Conservation (phyloP, 2,888 invertebrate species). For the Sycophila texana region DNA sequence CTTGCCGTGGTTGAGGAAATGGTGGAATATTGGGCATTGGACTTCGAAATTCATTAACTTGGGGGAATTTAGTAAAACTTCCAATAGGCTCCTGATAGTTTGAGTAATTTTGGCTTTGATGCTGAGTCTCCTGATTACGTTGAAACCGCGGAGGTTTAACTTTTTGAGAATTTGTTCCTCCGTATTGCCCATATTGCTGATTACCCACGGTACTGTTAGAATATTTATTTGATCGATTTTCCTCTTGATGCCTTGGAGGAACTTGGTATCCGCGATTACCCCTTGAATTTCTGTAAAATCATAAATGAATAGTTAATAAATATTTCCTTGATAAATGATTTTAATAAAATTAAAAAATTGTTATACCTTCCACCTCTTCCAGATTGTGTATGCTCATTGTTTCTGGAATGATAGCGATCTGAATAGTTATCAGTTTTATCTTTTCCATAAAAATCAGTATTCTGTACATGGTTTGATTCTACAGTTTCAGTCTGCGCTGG, state of each 20-base stretch:
- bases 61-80: slow-evolving; percentile 58
- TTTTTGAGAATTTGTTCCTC: slow-evolving; percentile 64
- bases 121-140: slow-evolving; percentile 71
- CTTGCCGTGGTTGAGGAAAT: slow-evolving; percentile 61
- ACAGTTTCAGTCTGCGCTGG: slow-evolving; percentile 77
- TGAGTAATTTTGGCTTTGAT: slow-evolving; percentile 60
- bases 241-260: slow-evolving; percentile 67
- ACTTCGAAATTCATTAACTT: slow-evolving; percentile 65
- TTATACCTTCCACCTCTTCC: slow-evolving; percentile 69
- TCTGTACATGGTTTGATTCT: slow-evolving; percentile 72
- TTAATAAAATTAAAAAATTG: no score
- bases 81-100: slow-evolving; percentile 59
- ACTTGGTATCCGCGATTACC: slow-evolving; percentile 67
- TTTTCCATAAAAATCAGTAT: slow-evolving; percentile 59
- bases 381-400: slow-evolving; percentile 60
- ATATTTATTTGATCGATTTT: slow-evolving; percentile 65
- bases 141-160: slow-evolving; percentile 81
- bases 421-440: slow-evolving; percentile 63
- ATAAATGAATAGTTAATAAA: neutral
- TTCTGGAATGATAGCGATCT: slow-evolving; percentile 64
- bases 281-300: slow-evolving; percentile 62
- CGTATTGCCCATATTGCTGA: slow-evolving; percentile 59
- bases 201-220: slow-evolving; percentile 55
- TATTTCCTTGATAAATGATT: no score
- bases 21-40: slow-evolving; percentile 46